Evolutionary conservation across 2,113 vertebrate genomes (phyloP), one percentile per base, ranked within the genome.

Genomic region (Salvator merianae): DNA sequence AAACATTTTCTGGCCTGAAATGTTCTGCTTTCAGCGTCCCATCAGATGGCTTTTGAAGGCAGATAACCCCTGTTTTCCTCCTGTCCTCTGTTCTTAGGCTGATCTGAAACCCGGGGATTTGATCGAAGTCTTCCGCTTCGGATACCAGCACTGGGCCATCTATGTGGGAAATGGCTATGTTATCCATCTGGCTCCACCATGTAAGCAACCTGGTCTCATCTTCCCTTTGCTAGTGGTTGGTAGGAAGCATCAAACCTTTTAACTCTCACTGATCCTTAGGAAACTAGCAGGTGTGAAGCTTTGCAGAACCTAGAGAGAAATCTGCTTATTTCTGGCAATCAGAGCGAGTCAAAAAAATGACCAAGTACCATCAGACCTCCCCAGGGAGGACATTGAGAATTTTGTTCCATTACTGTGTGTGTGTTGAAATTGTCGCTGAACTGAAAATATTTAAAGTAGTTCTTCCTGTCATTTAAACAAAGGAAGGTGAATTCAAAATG

Each of bases 71-170:
- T 47, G 43, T 47, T 47, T 47, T 47, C 43, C 5, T 26, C 18
- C 59, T n/a, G 50, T 89, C 47, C 84, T 85, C 75, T 13, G 65
- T 77, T 91, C 84, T 40, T 86, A 95, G 94, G 77, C 68, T 1
- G 88, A 91, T 50, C 96, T 96, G 34, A 86, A 97, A n/a, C 91
- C 53, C 8, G 97, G 97, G 30, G 97, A 98, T 91, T 84, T 98
- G 90, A 97, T 98, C 3, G 97, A 98, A 90, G 96, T 98, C 85
- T 95, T 94, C 84, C 94, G 97, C 50, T 90, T 92, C 28, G 26
- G 86, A 8, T 98, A 98, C 86, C 94, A 96, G 59, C 98, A 98
- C 91, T 98, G 97, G 97, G 97, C 94, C 12, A 79, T 98, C 70
- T 98, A 98, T 26, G 84, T 98, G 28, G 98, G 97, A 0, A 87